A percentile compares a stretch with the other conserved stretches of the same genome.
phyloP scores from a whole-genome alignment of 2,113 vertebrate species.

The Ceyx melanurus region DNA sequence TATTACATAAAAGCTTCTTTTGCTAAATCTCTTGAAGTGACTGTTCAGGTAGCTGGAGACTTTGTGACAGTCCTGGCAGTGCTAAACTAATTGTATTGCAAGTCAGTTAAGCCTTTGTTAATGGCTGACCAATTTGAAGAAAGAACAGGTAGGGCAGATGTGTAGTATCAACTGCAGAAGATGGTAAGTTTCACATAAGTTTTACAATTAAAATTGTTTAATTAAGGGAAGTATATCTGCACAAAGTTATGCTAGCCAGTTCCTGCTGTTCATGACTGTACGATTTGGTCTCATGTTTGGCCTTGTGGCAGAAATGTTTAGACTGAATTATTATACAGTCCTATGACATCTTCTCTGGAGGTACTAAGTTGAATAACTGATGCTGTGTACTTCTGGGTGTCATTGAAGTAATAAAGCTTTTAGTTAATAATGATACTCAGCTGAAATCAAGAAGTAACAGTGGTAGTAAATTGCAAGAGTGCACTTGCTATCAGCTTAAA shows the following conservation, averaged over 20 bases:
- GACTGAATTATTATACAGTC: neutral
- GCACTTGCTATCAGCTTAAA: neutral
- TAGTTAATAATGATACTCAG: neutral
- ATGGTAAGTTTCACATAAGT: neutral
- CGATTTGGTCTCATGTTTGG: neutral
- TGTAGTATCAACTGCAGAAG: neutral
- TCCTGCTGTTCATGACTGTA: neutral
- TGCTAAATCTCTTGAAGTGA: neutral
- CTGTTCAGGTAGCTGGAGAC: neutral
- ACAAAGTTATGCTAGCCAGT: neutral
- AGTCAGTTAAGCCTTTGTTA: neutral
- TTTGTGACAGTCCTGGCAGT: neutral
- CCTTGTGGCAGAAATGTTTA: neutral
- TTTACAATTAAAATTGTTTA: neutral
- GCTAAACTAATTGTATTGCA: neutral
- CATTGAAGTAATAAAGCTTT: neutral
- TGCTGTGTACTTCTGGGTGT: neutral
- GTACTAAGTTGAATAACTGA: neutral
- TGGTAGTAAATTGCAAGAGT: neutral
- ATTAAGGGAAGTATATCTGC: neutral
- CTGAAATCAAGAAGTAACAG: neutral
- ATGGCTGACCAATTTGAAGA: neutral
- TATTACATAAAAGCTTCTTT: neutral
- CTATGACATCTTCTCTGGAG: neutral
- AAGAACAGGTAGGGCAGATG: neutral